Evolutionary conservation across 2,797 vertebrate genomes (phyloP), one percentile per base, ranked within the genome.

Genomic region (Urocyon cinereoargenteus): DNA sequence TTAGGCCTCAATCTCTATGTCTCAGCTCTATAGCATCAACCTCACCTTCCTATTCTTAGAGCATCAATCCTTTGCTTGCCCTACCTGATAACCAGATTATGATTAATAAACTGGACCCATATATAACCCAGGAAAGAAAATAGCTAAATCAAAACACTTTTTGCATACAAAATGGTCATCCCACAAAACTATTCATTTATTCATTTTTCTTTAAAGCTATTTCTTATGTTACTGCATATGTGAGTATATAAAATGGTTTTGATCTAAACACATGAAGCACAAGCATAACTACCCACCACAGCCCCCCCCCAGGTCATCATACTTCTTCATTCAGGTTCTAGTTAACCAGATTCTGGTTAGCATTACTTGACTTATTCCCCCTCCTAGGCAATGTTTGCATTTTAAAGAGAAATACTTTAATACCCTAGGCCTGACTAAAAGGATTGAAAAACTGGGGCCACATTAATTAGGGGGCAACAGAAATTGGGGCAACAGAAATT

Each of bases 201-300:
- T 91, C 53, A 82, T 90, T 94, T 96, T 84, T 92, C n/a, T 26
- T 91, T 94, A 77, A 73, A 36, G 16, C 13, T 72, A 34, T 66
- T 68, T 82, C 72, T 62, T 59, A 86, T 61, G 5, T 92, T 89
- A 64, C 8, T 94, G 8, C 84, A 53, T 57, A 70, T 51, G 21
- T 89, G 57, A 84, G 66, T 59, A 70, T 13, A 22, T 90, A 75
- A 95, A 93, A 86, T 83, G 6, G 2, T 75, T 95, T 94, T 96
- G 28, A 84, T 51, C 59, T 92, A 61, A 96, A 87, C 11, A 10
- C 55, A 79, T 61, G 55, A 73, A 57, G 22, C 9, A 81, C 31
- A 90, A 90, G 64, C 1, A 40, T 92, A 45, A 86, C 36, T 83
- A 78, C 8, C 45, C 21, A 92, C 4, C 26, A 64, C 5, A 91